phyloP scores from a whole-genome alignment of 1,140 invertebrate species.

The Dendroctonus ponderosae region DNA sequence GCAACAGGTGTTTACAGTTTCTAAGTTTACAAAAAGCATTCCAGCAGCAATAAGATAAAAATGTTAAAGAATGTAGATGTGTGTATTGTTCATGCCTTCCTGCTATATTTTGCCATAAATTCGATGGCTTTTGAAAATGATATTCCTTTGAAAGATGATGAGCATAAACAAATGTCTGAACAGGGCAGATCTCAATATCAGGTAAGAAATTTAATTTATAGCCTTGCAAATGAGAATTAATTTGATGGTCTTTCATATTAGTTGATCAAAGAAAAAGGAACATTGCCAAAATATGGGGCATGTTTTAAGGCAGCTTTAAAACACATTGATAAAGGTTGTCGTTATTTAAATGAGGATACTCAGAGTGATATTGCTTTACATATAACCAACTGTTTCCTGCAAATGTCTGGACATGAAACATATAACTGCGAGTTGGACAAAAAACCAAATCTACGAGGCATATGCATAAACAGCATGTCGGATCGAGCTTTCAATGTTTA shows the following conservation, averaged over 20 bases:
- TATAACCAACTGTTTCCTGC: conserved; percentile 68
- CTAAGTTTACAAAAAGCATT: too few relatives aligned
- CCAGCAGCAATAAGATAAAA: too few relatives aligned
- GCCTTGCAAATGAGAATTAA: background rate
- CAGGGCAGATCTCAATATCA: conserved; percentile 46
- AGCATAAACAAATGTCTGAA: conserved; percentile 42
- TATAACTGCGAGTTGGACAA: conserved; percentile 56
- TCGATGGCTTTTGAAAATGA: conserved; percentile 28
- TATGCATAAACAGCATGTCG: conserved; percentile 60
- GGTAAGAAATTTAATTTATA: conserved; percentile 28
- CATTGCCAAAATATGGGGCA: conserved; percentile 57
- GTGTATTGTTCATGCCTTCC: too few relatives aligned
- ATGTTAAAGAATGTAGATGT: too few relatives aligned
- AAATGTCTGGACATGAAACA: conserved; percentile 57
- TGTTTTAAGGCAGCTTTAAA: conserved; percentile 64
- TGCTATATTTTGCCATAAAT: background rate
- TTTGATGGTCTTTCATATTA: conserved; percentile 26
- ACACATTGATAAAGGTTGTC: conserved; percentile 58
- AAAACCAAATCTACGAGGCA: conserved; percentile 49
- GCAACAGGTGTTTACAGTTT: too few relatives aligned
- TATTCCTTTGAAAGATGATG: conserved; percentile 28
- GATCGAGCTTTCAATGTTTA: conserved; percentile 61
- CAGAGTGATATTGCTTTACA: conserved; percentile 62
- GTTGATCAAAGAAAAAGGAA: conserved; percentile 46
- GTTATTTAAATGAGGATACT: conserved; percentile 58